These are phyloP conservation scores for Pteronotus mesoamericanus DNA, from an alignment of 2,797 vertebrate species.

Conservation along the genomic window DNA sequence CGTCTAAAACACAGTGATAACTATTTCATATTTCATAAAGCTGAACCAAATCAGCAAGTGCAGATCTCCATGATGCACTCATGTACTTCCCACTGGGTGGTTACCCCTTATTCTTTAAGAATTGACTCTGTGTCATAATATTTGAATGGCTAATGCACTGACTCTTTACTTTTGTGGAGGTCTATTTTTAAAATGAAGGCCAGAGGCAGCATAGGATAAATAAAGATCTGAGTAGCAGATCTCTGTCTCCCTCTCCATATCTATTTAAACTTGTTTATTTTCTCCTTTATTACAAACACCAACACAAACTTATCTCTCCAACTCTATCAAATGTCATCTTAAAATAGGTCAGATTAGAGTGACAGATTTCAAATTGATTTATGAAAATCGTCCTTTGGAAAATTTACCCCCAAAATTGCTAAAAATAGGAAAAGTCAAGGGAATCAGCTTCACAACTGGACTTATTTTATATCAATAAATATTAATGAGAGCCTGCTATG, in stretches of 20 bases:
- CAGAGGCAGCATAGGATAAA: not conserved
- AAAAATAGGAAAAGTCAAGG: slow-evolving; percentile 7
- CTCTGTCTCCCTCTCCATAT: not conserved
- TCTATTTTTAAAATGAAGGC: not conserved
- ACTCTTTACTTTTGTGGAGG: not conserved
- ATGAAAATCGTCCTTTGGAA: slow-evolving; percentile 53
- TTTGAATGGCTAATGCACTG: not conserved
- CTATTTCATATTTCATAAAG: not conserved
- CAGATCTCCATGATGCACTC: not conserved
- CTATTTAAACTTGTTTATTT: not conserved
- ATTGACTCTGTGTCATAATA: not conserved
- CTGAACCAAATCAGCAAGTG: slow-evolving; percentile 11
- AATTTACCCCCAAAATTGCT: not conserved
- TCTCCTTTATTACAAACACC: slow-evolving; percentile 12
- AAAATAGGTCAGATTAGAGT: slow-evolving; percentile 46
- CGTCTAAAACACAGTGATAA: not conserved
- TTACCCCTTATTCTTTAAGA: not conserved
- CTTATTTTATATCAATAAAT: not conserved
- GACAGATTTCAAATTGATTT: slow-evolving; percentile 57
- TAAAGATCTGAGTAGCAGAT: not conserved
- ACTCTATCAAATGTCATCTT: not conserved
- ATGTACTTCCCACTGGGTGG: not conserved
- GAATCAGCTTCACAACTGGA: not conserved
- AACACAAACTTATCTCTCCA: not conserved
- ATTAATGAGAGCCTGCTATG: not conserved